Base-by-base conservation (phyloP, 1,140 invertebrate genomes). In the Onthophagus taurus region DNA sequence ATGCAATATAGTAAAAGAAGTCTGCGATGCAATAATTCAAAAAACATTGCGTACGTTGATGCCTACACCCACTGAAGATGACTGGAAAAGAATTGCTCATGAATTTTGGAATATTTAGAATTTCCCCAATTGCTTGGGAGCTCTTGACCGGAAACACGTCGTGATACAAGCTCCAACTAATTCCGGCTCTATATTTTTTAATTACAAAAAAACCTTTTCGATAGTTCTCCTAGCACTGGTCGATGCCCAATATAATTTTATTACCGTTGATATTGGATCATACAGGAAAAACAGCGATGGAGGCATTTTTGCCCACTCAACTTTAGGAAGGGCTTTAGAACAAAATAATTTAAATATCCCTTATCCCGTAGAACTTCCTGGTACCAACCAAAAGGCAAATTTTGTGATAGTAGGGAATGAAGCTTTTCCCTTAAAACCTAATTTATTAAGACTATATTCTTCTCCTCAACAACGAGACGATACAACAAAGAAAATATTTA, bases 91-190 rank as follows among this genome's bases (percentile, higher is more conserved):
- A 20, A 45, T 42, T 42, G 50, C 43, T 11, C 20, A 23, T 11
- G 46, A 42, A 19, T 48, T 45, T 41, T 36, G 38, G 24, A 30
- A 34, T 37, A 23, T 33, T 23, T 60, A 56, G 59, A 52, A 63
- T 26, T 52, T 64, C 33, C 58, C 59, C 11, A 39, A 58, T 34
- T 55, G 53, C 38, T 16, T 59, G n/a, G 64, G 66, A 9, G 59
- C 65, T 9, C 50, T 67, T 4, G 69, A 72, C 51, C 64, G 68
- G 0, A 71, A 69, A 46, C 67, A 72, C 42, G 43, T 71, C 7
- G 30, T 42, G 5, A 61, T 70, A 34, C 33, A 52, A 42, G 38
- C 41, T 2, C 64, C 67, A 13, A 2, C 42, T 13, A 51, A 57
- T 30, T 50, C 49, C 46, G 66, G 68, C 18, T 49, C 55, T 12